Base-by-base conservation (phyloP, 2,113 vertebrate genomes). In the Naja naja region DNA sequence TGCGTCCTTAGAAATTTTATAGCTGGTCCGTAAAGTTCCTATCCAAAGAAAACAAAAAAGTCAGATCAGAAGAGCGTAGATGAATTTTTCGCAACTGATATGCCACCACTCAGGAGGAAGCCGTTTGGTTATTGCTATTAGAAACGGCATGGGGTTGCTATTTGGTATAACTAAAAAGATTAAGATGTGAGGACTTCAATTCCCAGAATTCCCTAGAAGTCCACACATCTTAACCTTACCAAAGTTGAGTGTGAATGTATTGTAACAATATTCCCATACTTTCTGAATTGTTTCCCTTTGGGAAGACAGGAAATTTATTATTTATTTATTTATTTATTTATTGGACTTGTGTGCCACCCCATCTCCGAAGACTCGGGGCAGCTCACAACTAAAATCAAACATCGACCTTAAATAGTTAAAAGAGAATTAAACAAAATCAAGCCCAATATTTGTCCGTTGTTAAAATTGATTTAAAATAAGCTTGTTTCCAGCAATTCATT, bases 11-110 rank as follows among this genome's bases (percentile, higher is more conserved):
- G 99, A 99, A 97, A 99, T 99, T 96, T 99, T 99, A 90, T 89
- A 99, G 98, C 97, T 99, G 99, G 97, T 99, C 99, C 0, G 99
- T 99, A 95, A 99, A 99, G 98, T 99, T 99, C 97, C 99, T 99
- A 96, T 49, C 93, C 87, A 92, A 96, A 0, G 87, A 90, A 60
- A 55, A 23, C 3, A 16, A 85, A 89, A n/a, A 93, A 91, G 0
- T 27, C 93, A 94, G 93, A 91, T 85, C 89, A 88, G 87, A 53
- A 58, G 18, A 88, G 7, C 0, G 1, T 1, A 20, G 3, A 12
- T 3, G 45, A 30, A 5, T 39, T 12, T 52, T 11, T 22, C 30
- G n/a, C n/a, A 30, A 25, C 20, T 11, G 1, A 20, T 34, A 3
- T 7, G 64, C n/a, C 16, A 3, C n/a, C 64, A 34, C n/a, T 34